phyloP scores from a whole-genome alignment of 1,140 invertebrate species.

The Druon quercuslanigerum region DNA sequence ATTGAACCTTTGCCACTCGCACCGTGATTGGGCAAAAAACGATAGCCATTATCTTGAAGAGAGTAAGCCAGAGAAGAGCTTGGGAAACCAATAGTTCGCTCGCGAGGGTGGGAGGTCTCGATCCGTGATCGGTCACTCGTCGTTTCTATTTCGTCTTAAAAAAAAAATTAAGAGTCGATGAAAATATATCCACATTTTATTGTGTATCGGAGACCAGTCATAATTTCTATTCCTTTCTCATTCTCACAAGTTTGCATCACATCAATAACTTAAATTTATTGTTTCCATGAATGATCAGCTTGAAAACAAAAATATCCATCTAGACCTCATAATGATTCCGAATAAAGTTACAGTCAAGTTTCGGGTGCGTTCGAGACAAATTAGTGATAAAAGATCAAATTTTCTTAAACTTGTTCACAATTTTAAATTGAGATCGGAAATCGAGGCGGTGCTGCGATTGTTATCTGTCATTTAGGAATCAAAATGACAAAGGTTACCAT shows the following conservation, averaged over 20 bases:
- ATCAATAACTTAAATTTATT: slow-evolving; percentile 32
- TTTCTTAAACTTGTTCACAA: no score
- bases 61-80: not conserved
- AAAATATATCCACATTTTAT: not conserved
- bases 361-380: no score
- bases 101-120: not conserved
- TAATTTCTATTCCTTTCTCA: not conserved
- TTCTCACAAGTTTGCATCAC: not conserved
- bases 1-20: slow-evolving; percentile 36
- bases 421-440: no score
- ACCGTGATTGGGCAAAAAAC: slow-evolving; percentile 41
- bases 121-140: not conserved
- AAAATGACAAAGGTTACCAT: no score
- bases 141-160: not conserved
- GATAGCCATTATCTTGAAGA: slow-evolving; percentile 34
- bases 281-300: no score
- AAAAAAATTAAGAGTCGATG: not conserved
- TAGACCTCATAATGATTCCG: no score
- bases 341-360: no score
- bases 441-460: no score
- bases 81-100: slow-evolving; percentile 31
- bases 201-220: not conserved
- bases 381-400: no score
- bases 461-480: no score
- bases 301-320: no score